Base-by-base conservation (phyloP, 2,888 invertebrate genomes). In the Tenthredo livida region DNA sequence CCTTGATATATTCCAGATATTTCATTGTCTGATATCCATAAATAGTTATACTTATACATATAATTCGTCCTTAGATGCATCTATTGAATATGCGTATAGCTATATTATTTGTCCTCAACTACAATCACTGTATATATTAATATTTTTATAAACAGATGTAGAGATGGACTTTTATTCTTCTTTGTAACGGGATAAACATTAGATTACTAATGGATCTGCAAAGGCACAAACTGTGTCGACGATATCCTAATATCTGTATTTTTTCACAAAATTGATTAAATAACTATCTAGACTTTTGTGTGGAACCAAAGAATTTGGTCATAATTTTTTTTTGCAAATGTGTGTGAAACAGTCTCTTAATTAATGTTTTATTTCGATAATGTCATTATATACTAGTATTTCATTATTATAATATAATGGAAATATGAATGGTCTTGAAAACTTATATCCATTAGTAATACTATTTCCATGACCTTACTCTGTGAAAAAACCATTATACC, bases 71-170 rank as follows among this genome's bases (percentile, higher is more conserved):
- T 73, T 43, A 61, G 12, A 21, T 80, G 37, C 21, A 80, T 61
- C 37, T 21, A 40, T 40, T 61, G 61, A 40, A 50, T 54, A 77
- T 33, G 15, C 40, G 10, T 40, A 21, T 43, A 73, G 72, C 9
- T 73, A 73, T 43, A 47, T 61, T n/a, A 80, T 80, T 61, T 80
- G 61, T 80, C 61, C 61, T 80, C 25, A 58, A 61, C 58, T 80
- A 61, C 15, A 40, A 61, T 80, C 61, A 40, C 37, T 54, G 12
- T 40, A 80, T 61, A 61, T 4, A 80, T 80, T 61, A 80, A 7
- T n/a, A 2, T 40, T 80, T 58, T 50, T 40, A 15, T 61, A 9
- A 80, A 9, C 33, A 25, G 15, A 50, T 29, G 9, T 61, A 12
- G 9, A 40, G n/a, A 61, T 40, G 40, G 7, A 21, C 40, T 40